Base-by-base conservation (phyloP, 2,888 invertebrate species). In the Epinotia brunnichana region DNA sequence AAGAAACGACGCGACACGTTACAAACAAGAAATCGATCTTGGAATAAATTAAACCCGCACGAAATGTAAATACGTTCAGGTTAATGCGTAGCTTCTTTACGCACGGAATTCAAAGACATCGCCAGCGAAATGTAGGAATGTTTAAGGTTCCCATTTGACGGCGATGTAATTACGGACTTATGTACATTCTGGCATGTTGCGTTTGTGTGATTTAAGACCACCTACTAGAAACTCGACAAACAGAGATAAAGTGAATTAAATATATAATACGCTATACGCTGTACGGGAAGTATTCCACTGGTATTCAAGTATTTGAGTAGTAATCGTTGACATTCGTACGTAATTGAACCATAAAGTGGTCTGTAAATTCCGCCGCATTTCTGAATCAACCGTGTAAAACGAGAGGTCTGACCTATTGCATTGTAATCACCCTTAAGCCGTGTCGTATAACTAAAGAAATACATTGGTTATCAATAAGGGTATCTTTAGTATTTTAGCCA, bases 11-110 rank as follows among this genome's bases (percentile, higher is more conserved):
- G 57, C 73, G 63, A 62, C 67, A 61, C 67, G 62, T 73, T 68
- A 73, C 59, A 57, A 73, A 69, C 68, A 69, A 73, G 68, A 63
- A 69, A 63, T 73, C 62, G 69, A 69, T 57, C 44, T 41, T 53
- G 56, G 57, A 69, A 44, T 63, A 69, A 63, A 73, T 69, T 73
- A 69, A 70, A 66, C 66, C 63, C 19, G 66, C 61, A 60, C 39
- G 29, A 35, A 69, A 74, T 70, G 70, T 74, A 63, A 69, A 73
- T 73, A 73, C 57, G 63, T 57, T 63, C 69, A 53, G 68, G 63
- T 57, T 63, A 69, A 69, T 62, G 67, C 17, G 67, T 53, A 35
- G 61, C 72, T 72, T 68, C 72, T 72, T 72, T 51, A 72, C 62
- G 53, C 61, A 56, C 61, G 67, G 72, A 72, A 72, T 72, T 56